Evolutionary conservation across 2,888 invertebrate genomes (phyloP).

Genomic region (Exephanes ischioxanthus): DNA sequence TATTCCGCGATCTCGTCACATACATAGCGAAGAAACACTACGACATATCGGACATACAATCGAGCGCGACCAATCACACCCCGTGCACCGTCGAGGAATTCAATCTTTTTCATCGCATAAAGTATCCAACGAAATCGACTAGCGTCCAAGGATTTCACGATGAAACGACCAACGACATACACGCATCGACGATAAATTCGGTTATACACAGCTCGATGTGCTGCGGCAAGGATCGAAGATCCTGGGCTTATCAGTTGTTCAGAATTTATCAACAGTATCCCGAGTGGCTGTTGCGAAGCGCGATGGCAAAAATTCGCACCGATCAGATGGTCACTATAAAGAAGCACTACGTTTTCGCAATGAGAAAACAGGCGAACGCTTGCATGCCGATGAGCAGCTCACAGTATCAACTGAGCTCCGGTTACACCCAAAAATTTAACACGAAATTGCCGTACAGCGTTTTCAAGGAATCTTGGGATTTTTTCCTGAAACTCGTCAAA

Average conservation of each 20-base stretch:
- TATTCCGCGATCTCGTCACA: constrained; percentile 80
- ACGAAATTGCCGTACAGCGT: constrained; percentile 85
- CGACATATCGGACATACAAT: constrained; percentile 80
- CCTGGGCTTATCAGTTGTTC: constrained; percentile 89
- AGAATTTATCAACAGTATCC: constrained; percentile 90
- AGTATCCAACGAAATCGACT: constrained; percentile 79
- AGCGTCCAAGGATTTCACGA: constrained; percentile 78
- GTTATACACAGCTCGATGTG: constrained; percentile 90
- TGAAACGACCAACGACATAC: constrained; percentile 86
- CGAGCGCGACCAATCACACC: constrained; percentile 73
- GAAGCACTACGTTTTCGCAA: constrained; percentile 82
- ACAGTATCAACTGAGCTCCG: constrained; percentile 85
- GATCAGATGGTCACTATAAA: constrained; percentile 88
- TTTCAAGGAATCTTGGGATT: constrained; percentile 83
- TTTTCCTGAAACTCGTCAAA: constrained; percentile 74
- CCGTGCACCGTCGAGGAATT: constrained; percentile 81
- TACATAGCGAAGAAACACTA: constrained; percentile 82
- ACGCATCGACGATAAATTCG: constrained; percentile 86
- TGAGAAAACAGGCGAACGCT: constrained; percentile 82
- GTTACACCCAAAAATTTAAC: constrained; percentile 84
- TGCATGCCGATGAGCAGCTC: constrained; percentile 85
- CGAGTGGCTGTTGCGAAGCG: constrained; percentile 87
- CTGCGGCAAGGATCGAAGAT: constrained; percentile 87
- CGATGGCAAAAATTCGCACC: constrained; percentile 87
- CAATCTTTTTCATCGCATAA: constrained; percentile 79